Conservation (phyloP, 2,888 invertebrate genomes). For the Hypolimnas misippus region DNA sequence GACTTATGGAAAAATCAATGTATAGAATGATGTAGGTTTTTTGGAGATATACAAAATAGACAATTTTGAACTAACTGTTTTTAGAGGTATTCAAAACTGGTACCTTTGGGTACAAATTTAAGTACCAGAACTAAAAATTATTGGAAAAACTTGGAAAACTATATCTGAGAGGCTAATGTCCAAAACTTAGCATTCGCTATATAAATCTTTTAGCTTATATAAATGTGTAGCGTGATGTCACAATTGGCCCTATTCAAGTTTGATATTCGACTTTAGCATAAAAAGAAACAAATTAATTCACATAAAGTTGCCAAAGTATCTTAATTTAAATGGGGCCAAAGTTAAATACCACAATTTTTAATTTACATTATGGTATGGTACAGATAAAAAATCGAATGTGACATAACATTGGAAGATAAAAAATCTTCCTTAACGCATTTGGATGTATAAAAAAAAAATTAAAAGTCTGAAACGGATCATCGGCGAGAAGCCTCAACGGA, state of each 20-base stretch:
- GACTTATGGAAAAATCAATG: no score
- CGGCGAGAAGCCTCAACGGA: constrained; percentile 64
- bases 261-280: neutral
- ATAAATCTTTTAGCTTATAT: neutral
- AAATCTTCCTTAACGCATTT: constrained; percentile 37
- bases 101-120: no score
- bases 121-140: neutral
- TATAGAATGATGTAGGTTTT: no score
- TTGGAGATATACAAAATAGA: no score
- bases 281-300: neutral
- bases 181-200: neutral
- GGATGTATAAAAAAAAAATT: constrained; percentile 65
- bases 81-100: no score
- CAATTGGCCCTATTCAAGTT: constrained; percentile 12
- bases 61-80: no score
- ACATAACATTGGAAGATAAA: constrained; percentile 18
- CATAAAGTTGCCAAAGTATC: constrained; percentile 14
- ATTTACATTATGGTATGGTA: neutral
- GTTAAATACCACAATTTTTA: neutral
- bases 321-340: constrained; percentile 14
- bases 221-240: neutral
- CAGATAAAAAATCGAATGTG: constrained; percentile 20
- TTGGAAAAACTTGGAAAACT: neutral
- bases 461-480: constrained; percentile 80
- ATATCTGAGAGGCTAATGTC: neutral